Percentiles rank a stretch among this genome's conserved stretches.
Conservation (phyloP, 1,140 invertebrate genomes). For the Formica selysi region DNA sequence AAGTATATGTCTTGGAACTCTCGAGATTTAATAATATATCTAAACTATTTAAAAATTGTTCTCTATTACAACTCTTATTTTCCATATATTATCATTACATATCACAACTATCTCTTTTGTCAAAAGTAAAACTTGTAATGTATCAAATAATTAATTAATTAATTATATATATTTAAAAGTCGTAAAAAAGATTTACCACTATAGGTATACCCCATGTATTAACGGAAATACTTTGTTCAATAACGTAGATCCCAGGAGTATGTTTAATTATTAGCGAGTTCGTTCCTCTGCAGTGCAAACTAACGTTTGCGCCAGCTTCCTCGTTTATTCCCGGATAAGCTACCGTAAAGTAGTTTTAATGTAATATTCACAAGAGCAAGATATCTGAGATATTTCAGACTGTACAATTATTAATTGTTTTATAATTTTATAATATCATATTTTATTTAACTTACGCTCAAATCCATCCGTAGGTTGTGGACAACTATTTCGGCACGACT, state of each 20-base stretch:
- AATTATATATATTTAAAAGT: neutral
- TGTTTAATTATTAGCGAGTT: slow-evolving; percentile 72
- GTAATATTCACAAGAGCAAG: neutral
- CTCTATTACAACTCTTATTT: too few relatives aligned
- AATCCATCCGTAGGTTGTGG: neutral
- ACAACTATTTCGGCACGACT: slow-evolving; percentile 13
- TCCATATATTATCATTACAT: too few relatives aligned
- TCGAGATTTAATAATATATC: too few relatives aligned
- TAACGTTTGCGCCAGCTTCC: slow-evolving; percentile 68
- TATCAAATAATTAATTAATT: neutral
- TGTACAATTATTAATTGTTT: neutral
- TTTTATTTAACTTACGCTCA: slow-evolving; percentile 39
- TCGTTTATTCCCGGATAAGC: slow-evolving; percentile 40
- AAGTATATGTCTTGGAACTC: too few relatives aligned
- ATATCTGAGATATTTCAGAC: neutral
- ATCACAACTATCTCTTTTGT: too few relatives aligned
- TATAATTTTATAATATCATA: neutral
- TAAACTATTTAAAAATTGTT: too few relatives aligned
- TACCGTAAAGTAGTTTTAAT: slow-evolving; percentile 36
- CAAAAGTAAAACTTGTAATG: neutral
- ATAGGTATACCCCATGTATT: slow-evolving; percentile 29
- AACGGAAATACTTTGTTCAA: slow-evolving; percentile 63
- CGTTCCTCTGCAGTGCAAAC: slow-evolving; percentile 73
- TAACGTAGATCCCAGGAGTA: slow-evolving; percentile 75
- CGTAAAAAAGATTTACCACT: slow-evolving; percentile 63